These are phyloP conservation scores for Pemphredon lugubris DNA, from an alignment of 2,888 invertebrate genomes.

Conservation along the genomic window DNA sequence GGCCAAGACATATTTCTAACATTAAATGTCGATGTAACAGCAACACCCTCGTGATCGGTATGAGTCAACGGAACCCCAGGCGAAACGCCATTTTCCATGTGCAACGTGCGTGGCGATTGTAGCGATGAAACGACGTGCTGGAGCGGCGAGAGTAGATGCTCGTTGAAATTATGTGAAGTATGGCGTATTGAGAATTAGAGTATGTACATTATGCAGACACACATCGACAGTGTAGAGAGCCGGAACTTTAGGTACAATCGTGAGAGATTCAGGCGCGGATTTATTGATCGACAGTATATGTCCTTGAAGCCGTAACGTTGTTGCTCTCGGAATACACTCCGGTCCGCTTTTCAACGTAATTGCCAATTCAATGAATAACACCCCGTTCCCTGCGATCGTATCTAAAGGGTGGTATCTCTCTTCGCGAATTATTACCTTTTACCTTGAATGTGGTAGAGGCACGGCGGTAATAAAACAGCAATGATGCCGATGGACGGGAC, in stretches of 20 bases:
- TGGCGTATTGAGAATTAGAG: conserved; percentile 37
- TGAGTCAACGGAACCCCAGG: conserved; percentile 51
- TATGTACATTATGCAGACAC: conserved; percentile 46
- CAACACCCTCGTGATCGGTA: conserved; percentile 40
- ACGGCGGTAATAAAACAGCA: conserved; percentile 77
- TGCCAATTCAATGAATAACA: not conserved
- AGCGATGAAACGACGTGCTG: conserved; percentile 28
- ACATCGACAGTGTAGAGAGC: conserved; percentile 61
- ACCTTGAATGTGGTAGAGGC: conserved; percentile 78
- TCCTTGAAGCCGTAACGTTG: no score
- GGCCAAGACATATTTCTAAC: conserved; percentile 50
- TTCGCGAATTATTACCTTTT: conserved; percentile 72
- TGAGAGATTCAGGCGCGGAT: conserved; percentile 22
- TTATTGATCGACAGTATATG: not conserved
- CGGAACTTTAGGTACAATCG: conserved; percentile 59
- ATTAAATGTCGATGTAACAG: conserved; percentile 51
- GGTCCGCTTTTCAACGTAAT: not conserved
- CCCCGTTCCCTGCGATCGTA: conserved; percentile 52
- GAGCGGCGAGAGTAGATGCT: conserved; percentile 7
- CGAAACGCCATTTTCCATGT: conserved; percentile 37
- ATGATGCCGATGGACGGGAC: conserved; percentile 78
- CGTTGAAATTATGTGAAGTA: conserved; percentile 40
- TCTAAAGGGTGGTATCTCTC: conserved; percentile 61
- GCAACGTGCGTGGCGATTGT: conserved; percentile 47
- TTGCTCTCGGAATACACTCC: no score